phyloP scores from a whole-genome alignment of 2,797 vertebrate genomes.

The Lepus townsendii region DNA sequence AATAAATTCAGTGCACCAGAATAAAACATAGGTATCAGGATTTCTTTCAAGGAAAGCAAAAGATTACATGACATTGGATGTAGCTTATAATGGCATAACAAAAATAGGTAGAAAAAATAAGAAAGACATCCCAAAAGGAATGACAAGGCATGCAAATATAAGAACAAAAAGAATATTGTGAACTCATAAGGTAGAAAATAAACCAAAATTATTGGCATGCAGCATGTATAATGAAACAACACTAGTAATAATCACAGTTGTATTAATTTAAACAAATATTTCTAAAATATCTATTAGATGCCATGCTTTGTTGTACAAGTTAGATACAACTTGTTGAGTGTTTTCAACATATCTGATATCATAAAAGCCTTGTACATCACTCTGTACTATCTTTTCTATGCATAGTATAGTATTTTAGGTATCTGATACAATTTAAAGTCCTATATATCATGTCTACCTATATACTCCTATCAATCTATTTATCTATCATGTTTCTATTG shows the following conservation, averaged over 20 bases:
- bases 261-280: constrained; percentile 11
- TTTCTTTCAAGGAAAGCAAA: not conserved
- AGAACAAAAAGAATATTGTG: not conserved
- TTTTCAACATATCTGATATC: not conserved
- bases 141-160: not conserved
- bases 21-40: not conserved
- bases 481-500: not conserved
- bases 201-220: not conserved
- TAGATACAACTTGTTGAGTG: not conserved
- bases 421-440: not conserved
- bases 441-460: not conserved
- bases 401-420: not conserved
- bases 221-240: not conserved
- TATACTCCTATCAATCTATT: not conserved
- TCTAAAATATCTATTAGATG: not conserved
- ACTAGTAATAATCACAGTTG: not conserved
- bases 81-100: not conserved
- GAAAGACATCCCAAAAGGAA: not conserved
- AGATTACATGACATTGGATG: not conserved
- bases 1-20: constrained; percentile 36
- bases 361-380: not conserved
- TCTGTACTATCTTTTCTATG: too few species aligned
- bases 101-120: not conserved
- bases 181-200: constrained; percentile 5
- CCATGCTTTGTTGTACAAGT: not conserved